Conservation (phyloP, 2,113 vertebrate species). For the Aldabrachelys gigantea region DNA sequence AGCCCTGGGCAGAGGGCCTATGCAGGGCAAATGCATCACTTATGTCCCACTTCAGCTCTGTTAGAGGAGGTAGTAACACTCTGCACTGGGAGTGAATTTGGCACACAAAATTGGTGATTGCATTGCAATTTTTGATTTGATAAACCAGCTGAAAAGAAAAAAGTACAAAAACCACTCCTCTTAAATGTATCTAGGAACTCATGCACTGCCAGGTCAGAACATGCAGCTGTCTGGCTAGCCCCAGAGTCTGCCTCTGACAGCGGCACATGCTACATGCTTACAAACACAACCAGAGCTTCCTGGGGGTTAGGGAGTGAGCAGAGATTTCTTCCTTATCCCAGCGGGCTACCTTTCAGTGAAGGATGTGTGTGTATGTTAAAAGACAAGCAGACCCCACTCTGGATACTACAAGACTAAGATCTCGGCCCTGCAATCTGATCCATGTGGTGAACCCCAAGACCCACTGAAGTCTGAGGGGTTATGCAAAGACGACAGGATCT, state of each 20-base stretch:
- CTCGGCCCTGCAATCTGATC: background rate
- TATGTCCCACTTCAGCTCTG: background rate
- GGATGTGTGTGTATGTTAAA: no score
- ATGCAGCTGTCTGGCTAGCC: background rate
- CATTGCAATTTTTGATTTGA: background rate
- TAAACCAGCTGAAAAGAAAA: background rate
- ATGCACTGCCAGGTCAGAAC: background rate
- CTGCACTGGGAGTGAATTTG: no score
- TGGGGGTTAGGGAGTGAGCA: no score
- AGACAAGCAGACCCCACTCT: background rate
- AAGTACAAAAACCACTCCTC: background rate
- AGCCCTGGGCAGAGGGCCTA: background rate
- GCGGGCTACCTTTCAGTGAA: no score
- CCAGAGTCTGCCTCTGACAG: no score
- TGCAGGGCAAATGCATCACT: background rate
- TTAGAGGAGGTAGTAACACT: background rate
- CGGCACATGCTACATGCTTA: no score
- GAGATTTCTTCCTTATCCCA: no score
- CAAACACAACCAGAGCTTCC: no score
- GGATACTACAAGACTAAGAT: background rate
- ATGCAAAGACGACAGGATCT: background rate
- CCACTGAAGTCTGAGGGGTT: background rate
- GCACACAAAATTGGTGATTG: background rate
- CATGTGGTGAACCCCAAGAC: background rate
- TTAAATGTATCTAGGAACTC: background rate